These are phyloP conservation scores for Schizaphis graminum DNA, from an alignment of 2,888 invertebrate species.

Conservation along the genomic window DNA sequence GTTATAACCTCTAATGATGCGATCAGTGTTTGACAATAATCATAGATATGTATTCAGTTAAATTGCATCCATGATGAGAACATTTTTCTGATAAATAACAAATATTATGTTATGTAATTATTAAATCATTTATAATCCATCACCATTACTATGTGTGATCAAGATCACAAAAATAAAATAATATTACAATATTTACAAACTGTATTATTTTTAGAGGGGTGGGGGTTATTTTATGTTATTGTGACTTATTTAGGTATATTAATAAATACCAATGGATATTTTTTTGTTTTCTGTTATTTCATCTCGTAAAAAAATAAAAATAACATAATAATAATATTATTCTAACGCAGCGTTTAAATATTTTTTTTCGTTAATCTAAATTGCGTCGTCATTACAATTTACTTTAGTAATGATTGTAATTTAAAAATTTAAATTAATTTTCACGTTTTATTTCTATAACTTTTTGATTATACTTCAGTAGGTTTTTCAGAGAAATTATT, in stretches of 20 bases:
- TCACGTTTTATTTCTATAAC: background rate
- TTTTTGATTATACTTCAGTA: slow-evolving; percentile 2
- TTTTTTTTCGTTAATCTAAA: background rate
- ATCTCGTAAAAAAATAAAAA: background rate
- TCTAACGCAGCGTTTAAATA: background rate
- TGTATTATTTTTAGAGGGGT: too few relatives aligned
- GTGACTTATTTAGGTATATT: background rate
- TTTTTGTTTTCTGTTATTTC: background rate
- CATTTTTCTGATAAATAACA: background rate
- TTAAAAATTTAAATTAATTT: background rate
- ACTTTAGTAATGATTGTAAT: background rate
- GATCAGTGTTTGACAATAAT: background rate
- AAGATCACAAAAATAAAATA: too few relatives aligned
- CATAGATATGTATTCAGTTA: background rate
- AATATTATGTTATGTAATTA: background rate
- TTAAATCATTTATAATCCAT: too few relatives aligned
- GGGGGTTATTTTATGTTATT: too few relatives aligned
- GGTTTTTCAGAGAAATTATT: background rate
- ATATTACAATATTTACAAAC: too few relatives aligned
- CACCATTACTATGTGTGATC: too few relatives aligned
- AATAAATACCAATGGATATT: background rate
- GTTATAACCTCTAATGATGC: background rate
- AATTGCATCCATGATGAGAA: background rate
- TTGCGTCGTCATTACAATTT: background rate
- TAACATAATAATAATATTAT: background rate